A percentile compares a stretch with the other conserved stretches of the same genome.
These are phyloP conservation scores for Otis tarda DNA, from an alignment of 2,113 vertebrate genomes.

Conservation along the genomic window DNA sequence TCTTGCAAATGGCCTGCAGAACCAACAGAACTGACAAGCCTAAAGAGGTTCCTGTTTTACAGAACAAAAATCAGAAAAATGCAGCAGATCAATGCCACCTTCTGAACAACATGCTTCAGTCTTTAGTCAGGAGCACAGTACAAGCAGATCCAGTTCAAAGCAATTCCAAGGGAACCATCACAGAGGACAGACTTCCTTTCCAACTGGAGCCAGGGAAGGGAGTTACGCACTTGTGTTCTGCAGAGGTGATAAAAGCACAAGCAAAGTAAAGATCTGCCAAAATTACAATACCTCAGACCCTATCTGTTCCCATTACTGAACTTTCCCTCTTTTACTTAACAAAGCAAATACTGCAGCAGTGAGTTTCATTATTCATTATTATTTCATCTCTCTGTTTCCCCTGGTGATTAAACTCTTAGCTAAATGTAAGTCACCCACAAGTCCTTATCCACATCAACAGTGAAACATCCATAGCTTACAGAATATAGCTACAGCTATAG, in stretches of 20 bases:
- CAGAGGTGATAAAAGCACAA: neutral
- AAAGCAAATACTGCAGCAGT: neutral
- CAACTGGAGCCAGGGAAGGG: accelerated
- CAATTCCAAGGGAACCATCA: neutral
- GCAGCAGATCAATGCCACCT: neutral
- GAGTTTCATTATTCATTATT: neutral
- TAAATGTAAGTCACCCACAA: neutral
- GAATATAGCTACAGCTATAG: neutral
- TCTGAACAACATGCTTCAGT: neutral
- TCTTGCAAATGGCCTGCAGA: neutral
- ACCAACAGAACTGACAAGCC: neutral
- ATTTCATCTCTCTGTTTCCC: neutral
- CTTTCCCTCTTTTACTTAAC: neutral
- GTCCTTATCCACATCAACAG: neutral
- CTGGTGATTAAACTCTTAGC: neutral
- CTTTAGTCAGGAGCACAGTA: neutral
- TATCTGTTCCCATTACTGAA: neutral
- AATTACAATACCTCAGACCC: neutral
- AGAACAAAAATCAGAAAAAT: neutral
- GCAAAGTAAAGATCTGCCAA: neutral
- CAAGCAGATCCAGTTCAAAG: neutral
- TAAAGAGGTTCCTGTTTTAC: neutral
- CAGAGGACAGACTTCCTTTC: neutral
- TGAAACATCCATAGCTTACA: neutral
- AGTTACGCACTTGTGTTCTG: neutral